These are phyloP conservation scores for Spodoptera frugiperda DNA, from an alignment of 1,140 invertebrate species.

Conservation along the genomic window DNA sequence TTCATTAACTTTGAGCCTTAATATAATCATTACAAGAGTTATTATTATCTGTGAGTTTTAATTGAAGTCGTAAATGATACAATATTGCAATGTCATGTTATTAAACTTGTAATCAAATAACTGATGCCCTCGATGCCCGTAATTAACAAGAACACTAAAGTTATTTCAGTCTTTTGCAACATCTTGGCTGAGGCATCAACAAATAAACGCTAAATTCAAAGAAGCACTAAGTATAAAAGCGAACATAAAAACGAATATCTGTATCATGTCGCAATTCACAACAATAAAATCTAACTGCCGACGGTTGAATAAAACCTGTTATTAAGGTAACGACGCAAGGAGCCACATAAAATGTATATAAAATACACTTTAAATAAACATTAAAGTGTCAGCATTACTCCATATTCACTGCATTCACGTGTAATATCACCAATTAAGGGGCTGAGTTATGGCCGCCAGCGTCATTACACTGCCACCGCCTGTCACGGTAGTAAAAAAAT, in stretches of 20 bases:
- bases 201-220: constrained; percentile 25
- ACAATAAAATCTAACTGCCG: constrained; percentile 26
- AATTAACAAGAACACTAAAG: not conserved
- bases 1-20: no score
- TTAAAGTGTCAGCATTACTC: constrained; percentile 51
- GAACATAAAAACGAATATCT: constrained; percentile 29
- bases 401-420: constrained; percentile 53
- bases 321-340: constrained; percentile 33
- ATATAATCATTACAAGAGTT: no score
- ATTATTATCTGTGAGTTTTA: no score
- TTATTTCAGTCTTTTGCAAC: not conserved
- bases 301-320: constrained; percentile 21
- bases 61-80: no score
- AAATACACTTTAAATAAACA: constrained; percentile 47
- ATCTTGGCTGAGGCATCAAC: not conserved
- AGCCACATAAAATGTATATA: constrained; percentile 45
- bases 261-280: constrained; percentile 28
- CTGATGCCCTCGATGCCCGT: not conserved
- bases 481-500: constrained; percentile 63
- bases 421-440: constrained; percentile 59
- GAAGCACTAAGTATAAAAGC: constrained; percentile 2
- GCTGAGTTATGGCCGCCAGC: constrained; percentile 58
- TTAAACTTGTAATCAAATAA: not conserved
- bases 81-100: not conserved
- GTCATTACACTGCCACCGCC: constrained; percentile 62